Percentiles rank a stretch among this genome's conserved stretches.
Evolutionary conservation across 2,888 invertebrate genomes (phyloP).

Genomic region (Pachycephus smyrnensis): DNA sequence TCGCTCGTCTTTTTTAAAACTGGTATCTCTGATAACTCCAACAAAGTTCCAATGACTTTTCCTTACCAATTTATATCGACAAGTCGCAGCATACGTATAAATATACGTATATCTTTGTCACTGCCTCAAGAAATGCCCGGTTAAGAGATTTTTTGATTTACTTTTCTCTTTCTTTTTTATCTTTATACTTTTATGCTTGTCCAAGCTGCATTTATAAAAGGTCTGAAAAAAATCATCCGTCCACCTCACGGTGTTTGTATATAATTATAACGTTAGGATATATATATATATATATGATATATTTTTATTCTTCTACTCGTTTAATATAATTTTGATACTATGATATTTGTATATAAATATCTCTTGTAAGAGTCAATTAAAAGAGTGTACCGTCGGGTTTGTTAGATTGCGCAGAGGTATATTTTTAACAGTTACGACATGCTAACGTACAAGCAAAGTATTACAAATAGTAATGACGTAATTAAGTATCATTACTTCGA

Average conservation of each 20-base stretch:
- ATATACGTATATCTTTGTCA: neutral
- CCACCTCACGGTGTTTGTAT: neutral
- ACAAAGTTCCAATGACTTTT: neutral
- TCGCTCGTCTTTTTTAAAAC: neutral
- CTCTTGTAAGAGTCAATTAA: neutral
- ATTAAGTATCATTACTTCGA: neutral
- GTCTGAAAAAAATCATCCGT: conserved; percentile 4
- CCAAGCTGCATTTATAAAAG: neutral
- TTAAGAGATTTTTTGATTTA: neutral
- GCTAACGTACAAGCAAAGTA: neutral
- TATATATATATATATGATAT: neutral
- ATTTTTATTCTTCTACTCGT: neutral
- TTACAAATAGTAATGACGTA: neutral
- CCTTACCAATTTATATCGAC: neutral
- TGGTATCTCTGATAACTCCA: neutral
- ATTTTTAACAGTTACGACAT: neutral
- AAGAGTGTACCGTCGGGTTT: neutral
- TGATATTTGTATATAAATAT: neutral
- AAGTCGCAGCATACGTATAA: neutral
- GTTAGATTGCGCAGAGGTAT: neutral
- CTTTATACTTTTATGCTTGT: neutral
- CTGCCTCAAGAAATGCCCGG: neutral
- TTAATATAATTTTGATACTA: neutral
- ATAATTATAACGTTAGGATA: neutral
- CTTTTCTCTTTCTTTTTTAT: neutral